Evolutionary conservation across 2,888 invertebrate species (phyloP), one percentile per base, ranked within the genome.

Genomic region (Aelia acuminata): DNA sequence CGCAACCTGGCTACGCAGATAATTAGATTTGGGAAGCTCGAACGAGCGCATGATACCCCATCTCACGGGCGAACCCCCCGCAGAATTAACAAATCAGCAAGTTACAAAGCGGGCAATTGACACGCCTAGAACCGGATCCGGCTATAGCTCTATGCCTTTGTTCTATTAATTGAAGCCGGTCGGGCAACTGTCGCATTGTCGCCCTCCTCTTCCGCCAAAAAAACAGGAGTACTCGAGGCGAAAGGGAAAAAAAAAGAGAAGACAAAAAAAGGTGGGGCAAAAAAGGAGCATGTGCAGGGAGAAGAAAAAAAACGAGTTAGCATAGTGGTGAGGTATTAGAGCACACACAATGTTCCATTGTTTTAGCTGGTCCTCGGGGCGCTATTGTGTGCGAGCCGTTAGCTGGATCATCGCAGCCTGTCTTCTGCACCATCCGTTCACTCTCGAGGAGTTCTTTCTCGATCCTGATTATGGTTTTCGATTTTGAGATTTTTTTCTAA

Each of bases 291-390:
- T 43, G 43, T 43, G 43, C 3, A 0, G 39, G 80, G 43, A 43
- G 10, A 43, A 22, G 39, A 43, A 80, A 80, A 80, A 80, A 80
- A 80, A 43, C n/a, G 15, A 80, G 80, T 47, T 47, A 80, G 80
- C 80, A 80, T 47, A 80, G 80, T 80, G 80, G 80, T 80, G 80
- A 80, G 80, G 80, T 80, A 80, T 80, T 80, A 47, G 80, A 80
- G 80, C 80, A 47, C 43, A 47, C 43, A 80, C 80, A 80, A 80
- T 80, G 80, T 80, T 80, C 80, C 43, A 80, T 80, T 80, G 80
- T 80, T 80, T 80, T 80, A 80, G 43, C 43, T 10, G 1, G 43
- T 22, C 43, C 80, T 80, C 39, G 43, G 80, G 43, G 80, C 43
- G 43, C 80, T 80, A 80, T 80, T 80, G 80, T 80, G 5, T 43